Conservation (phyloP, 1,140 invertebrate genomes). For the Drosophila pseudoananassae region DNA sequence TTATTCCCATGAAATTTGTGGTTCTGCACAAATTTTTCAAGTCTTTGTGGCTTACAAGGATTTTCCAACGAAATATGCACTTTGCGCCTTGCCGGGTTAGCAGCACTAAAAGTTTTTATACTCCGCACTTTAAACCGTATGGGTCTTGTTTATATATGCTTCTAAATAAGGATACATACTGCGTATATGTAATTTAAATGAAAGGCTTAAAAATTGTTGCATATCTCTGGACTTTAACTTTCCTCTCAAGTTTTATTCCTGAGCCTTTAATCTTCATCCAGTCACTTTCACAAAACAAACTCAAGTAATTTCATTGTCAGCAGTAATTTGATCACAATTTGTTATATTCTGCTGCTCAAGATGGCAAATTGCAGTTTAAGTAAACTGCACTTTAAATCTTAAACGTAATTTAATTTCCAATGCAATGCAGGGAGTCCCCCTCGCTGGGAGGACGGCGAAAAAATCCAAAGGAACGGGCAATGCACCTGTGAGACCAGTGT, state of each 20-base stretch:
- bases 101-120: constrained; percentile 63
- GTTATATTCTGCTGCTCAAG: constrained; percentile 48
- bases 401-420: constrained; percentile 69
- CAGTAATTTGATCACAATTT: constrained; percentile 54
- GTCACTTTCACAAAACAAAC: constrained; percentile 3
- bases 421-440: constrained; percentile 34
- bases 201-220: constrained; percentile 32
- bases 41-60: constrained; percentile 81
- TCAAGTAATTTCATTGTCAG: constrained; percentile 5
- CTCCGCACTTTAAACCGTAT: constrained; percentile 47
- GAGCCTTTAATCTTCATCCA: neutral
- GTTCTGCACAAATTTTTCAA: constrained; percentile 76
- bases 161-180: constrained; percentile 63
- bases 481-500: constrained; percentile 49
- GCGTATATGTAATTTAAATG: constrained; percentile 69
- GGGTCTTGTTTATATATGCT: constrained; percentile 8
- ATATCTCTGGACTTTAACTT: neutral
- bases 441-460: neutral
- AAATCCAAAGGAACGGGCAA: constrained; percentile 19
- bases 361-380: constrained; percentile 29
- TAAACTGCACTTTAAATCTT: constrained; percentile 63
- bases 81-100: constrained; percentile 56
- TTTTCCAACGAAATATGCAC: constrained; percentile 75
- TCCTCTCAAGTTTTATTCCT: neutral
- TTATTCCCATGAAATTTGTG: constrained; percentile 79